Evolutionary conservation across 2,797 vertebrate species (phyloP), one percentile per base, ranked within the genome.

Genomic region (Carapus acus): DNA sequence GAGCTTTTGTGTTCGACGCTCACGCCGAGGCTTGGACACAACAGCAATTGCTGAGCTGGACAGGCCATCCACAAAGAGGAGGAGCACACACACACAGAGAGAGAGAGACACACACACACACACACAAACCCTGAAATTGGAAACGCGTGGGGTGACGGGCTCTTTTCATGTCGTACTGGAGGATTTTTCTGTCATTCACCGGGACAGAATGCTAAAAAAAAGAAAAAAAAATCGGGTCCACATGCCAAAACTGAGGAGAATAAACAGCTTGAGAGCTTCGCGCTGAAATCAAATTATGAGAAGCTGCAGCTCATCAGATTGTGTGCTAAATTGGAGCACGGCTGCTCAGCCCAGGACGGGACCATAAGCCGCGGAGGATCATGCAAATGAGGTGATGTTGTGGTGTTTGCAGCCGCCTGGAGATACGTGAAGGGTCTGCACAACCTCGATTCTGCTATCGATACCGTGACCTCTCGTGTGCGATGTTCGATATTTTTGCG

Each of bases 41-140:
- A 59, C 67, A 68, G 62, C 79, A 79, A 84, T 64, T 84, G 80
- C 83, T 77, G 71, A 74, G 73, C 69, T 70, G 71, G 75, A 41
- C 72, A 63, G 62, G 57, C 40, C 59, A 57, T 61, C 68, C 58
- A 74, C 63, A 67, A 43, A 39, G 34, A n/a, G n/a, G n/a, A n/a
- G n/a, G n/a, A n/a, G n/a, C n/a, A n/a, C n/a, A n/a, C n/a, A n/a
- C n/a, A n/a, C n/a, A n/a, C n/a, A n/a, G n/a, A n/a, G n/a, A n/a
- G n/a, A n/a, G n/a, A n/a, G n/a, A n/a, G n/a, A n/a, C n/a, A n/a
- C n/a, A n/a, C n/a, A 27, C 24, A 5, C 24, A 27, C 24, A 19
- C 36, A 39, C 20, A 36, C 40, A 22, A 16, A 19, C 16, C 33
- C 33, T 15, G 34, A 19, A 39, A 34, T 24, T n/a, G 43, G 54